phyloP scores from a whole-genome alignment of 2,113 vertebrate genomes.

The Platycercus adscitus region DNA sequence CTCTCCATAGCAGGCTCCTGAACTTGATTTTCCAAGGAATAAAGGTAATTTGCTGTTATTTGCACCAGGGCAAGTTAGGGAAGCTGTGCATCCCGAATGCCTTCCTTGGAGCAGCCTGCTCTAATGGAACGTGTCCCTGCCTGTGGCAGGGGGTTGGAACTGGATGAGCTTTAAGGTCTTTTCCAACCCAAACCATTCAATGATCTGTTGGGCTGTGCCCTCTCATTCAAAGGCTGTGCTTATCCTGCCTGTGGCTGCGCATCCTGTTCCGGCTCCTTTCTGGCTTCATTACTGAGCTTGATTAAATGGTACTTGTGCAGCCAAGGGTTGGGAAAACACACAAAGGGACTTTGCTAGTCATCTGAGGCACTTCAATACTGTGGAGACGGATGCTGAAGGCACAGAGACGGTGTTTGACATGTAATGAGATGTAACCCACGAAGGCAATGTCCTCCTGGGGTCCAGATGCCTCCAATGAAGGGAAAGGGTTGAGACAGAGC shows the following conservation, averaged over 20 bases:
- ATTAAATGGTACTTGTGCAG: conserved; percentile 54
- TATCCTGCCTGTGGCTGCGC: background rate
- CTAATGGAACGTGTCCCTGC: background rate
- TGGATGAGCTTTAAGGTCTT: background rate
- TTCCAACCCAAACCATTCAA: background rate
- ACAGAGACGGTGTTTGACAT: background rate
- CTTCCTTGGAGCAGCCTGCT: background rate
- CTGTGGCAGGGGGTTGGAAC: background rate
- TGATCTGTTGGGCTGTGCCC: background rate
- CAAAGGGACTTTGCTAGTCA: conserved; percentile 42
- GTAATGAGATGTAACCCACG: conserved; percentile 17
- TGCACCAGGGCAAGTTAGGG: background rate
- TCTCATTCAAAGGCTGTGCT: background rate
- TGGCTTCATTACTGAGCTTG: conserved; percentile 49
- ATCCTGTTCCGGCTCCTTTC: background rate
- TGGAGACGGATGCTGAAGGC: conserved; percentile 32
- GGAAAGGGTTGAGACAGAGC: background rate
- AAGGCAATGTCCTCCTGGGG: background rate
- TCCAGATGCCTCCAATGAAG: background rate
- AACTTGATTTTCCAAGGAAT: background rate
- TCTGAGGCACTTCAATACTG: conserved; percentile 21
- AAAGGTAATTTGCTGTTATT: background rate
- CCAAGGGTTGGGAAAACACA: conserved; percentile 44
- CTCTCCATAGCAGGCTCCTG: background rate
- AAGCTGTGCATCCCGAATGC: background rate